A percentile compares a stretch with the other conserved stretches of the same genome.
Evolutionary conservation across 2,888 invertebrate genomes (phyloP).

Genomic region (Apotomis capreana): DNA sequence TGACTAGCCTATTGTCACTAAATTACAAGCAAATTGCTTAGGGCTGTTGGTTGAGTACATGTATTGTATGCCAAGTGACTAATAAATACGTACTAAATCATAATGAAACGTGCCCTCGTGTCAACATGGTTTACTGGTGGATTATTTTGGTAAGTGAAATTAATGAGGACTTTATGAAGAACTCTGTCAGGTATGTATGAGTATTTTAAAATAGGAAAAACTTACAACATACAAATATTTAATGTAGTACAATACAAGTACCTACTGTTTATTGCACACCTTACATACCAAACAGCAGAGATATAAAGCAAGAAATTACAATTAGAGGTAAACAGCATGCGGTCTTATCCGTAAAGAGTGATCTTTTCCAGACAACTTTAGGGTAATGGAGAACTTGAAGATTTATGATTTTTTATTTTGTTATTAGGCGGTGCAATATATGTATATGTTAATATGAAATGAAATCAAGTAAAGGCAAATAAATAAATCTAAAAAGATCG

Average conservation of each 20-base stretch:
- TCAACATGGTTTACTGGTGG: not conserved
- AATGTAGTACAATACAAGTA: no score
- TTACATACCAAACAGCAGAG: no score
- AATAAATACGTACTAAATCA: conserved; percentile 8
- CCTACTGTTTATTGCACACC: not conserved
- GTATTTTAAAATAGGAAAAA: no score
- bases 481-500: no score
- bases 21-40: conserved; percentile 58
- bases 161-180: not conserved
- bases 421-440: no score
- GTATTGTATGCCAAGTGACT: conserved; percentile 53
- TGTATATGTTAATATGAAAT: not conserved
- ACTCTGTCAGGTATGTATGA: not conserved
- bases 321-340: no score
- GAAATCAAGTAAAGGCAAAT: not conserved
- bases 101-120: not conserved
- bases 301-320: no score
- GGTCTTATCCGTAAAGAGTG: no score
- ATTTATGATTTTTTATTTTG: no score
- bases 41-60: conserved; percentile 54
- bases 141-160: conserved; percentile 2
- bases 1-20: conserved; percentile 57
- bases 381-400: no score
- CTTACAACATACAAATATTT: no score
- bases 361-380: no score